phyloP scores from a whole-genome alignment of 2,888 invertebrate genomes.

The Deroplatys truncata region DNA sequence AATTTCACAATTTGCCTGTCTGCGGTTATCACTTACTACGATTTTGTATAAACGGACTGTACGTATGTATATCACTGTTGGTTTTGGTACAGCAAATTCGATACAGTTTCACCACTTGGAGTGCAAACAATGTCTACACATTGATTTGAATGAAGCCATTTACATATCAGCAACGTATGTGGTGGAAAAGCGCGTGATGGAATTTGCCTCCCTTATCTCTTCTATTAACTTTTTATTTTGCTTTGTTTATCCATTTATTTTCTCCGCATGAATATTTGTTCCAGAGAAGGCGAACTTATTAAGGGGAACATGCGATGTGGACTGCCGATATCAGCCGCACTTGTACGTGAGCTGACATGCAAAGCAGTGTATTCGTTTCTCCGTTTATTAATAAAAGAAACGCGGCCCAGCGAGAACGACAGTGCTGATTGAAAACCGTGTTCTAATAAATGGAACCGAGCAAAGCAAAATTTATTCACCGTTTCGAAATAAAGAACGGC shows the following conservation, averaged over 20 bases:
- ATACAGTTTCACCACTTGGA: not conserved
- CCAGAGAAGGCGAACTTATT: not conserved
- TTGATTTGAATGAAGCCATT: not conserved
- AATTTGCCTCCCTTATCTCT: not conserved
- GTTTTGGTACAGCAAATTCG: no score
- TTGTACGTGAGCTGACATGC: not conserved
- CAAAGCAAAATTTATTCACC: not conserved
- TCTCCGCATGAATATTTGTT: not conserved
- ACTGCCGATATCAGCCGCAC: not conserved
- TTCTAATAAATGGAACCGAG: not conserved
- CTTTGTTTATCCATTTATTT: not conserved
- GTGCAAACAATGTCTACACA: not conserved
- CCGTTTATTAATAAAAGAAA: not conserved
- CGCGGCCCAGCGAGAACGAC: not conserved
- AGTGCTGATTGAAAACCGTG: not conserved
- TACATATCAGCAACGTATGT: not conserved
- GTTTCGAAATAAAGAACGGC: not conserved
- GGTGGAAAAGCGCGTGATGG: not conserved
- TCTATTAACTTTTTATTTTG: not conserved
- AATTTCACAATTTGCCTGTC: no score
- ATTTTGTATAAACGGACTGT: no score
- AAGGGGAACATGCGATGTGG: not conserved
- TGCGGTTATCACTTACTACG: no score
- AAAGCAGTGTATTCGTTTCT: not conserved
- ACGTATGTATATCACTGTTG: no score